Evolutionary conservation across 2,113 vertebrate genomes (phyloP).

Genomic region (Hemiscyllium ocellatum): DNA sequence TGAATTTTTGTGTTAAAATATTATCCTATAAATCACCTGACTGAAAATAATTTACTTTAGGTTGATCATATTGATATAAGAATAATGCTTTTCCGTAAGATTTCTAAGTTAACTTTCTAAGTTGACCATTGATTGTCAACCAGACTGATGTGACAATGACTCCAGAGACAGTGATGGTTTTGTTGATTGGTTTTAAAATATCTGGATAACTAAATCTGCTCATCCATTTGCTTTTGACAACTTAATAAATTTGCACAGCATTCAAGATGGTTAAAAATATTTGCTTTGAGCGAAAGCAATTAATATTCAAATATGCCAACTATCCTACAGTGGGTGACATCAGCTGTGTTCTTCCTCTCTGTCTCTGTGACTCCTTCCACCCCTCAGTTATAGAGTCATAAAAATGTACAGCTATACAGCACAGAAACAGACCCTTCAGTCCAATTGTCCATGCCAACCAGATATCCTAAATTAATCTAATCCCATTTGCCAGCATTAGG

Average conservation of each 20-base stretch:
- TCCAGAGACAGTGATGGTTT: not conserved
- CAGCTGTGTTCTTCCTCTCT: too few relatives aligned
- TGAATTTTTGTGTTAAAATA: not conserved
- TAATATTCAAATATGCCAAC: too few relatives aligned
- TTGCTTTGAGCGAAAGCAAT: too few relatives aligned
- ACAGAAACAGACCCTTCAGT: too few relatives aligned
- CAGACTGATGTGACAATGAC: not conserved
- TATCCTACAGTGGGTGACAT: too few relatives aligned
- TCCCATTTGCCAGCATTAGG: too few relatives aligned
- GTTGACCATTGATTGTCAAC: not conserved
- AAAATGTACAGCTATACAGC: too few relatives aligned
- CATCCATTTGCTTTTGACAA: not conserved
- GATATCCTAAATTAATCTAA: too few relatives aligned
- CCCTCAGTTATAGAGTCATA: too few relatives aligned
- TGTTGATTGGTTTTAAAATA: not conserved
- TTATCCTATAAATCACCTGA: not conserved
- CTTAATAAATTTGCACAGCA: not conserved
- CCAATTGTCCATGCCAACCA: too few relatives aligned
- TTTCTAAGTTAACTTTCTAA: not conserved
- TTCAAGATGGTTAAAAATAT: too few relatives aligned
- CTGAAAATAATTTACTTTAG: not conserved
- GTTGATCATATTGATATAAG: not conserved
- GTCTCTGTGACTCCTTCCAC: too few relatives aligned
- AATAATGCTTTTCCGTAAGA: not conserved
- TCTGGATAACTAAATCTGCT: not conserved